Percentiles rank a stretch among this genome's conserved stretches.
These are phyloP conservation scores for Platycnemis pennipes DNA, from an alignment of 2,888 invertebrate genomes.

Conservation along the genomic window DNA sequence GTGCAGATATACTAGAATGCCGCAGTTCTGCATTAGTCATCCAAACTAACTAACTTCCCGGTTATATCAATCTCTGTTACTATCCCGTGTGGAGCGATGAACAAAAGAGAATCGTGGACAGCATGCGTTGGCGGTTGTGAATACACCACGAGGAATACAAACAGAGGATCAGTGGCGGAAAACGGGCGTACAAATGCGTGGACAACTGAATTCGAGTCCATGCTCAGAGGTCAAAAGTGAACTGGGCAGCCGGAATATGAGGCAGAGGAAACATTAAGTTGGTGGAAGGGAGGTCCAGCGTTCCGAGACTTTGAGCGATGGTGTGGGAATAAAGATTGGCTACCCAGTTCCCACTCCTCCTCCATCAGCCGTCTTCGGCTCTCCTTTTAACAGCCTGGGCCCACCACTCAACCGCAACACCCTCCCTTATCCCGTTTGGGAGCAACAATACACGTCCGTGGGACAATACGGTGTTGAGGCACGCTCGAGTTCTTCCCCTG, in stretches of 20 bases:
- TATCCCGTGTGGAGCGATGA: too few species aligned
- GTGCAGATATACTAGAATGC: too few species aligned
- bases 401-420: not conserved
- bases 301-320: slow-evolving; percentile 61
- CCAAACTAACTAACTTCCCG: too few species aligned
- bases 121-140: not conserved
- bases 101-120: too few species aligned
- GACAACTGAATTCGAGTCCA: not conserved
- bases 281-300: not conserved
- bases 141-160: not conserved
- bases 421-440: not conserved
- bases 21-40: too few species aligned
- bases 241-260: not conserved
- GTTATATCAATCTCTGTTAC: too few species aligned
- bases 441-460: slow-evolving; percentile 64
- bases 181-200: not conserved
- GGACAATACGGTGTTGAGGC: slow-evolving; percentile 65
- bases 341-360: not conserved
- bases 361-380: not conserved
- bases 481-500: slow-evolving; percentile 44
- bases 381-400: not conserved
- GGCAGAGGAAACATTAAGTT: not conserved
- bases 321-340: slow-evolving; percentile 20
- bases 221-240: not conserved
- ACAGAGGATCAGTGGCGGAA: not conserved